phyloP scores from a whole-genome alignment of 2,888 invertebrate genomes.

The Pegoplata infirma region DNA sequence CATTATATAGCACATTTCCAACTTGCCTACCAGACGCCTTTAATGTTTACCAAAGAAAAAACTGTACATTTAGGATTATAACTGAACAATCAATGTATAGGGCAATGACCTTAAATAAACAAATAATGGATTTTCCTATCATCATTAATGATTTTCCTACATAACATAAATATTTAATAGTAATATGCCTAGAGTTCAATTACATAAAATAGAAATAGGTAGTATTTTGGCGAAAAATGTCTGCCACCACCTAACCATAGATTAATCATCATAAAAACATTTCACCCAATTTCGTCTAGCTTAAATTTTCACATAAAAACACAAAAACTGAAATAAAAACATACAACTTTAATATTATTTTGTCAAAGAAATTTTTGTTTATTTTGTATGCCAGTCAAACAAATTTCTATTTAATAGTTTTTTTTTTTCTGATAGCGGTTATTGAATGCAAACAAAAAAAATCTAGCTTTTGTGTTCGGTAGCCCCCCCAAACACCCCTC shows the following conservation, averaged over 20 bases:
- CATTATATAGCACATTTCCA: too few species aligned
- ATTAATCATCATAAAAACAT: background rate
- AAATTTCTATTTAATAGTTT: constrained; percentile 4
- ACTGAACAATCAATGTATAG: too few species aligned
- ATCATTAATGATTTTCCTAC: too few species aligned
- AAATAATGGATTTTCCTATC: constrained; percentile 29
- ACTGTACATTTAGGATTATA: too few species aligned
- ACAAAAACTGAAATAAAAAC: too few species aligned
- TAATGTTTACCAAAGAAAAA: too few species aligned
- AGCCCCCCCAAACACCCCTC: background rate
- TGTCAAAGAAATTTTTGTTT: background rate
- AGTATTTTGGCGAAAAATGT: too few species aligned
- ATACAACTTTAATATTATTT: background rate
- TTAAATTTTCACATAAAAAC: background rate
- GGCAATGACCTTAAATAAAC: constrained; percentile 50
- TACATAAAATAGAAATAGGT: background rate
- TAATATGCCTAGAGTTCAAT: too few species aligned
- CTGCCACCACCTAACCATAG: too few species aligned
- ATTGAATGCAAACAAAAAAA: constrained; percentile 31
- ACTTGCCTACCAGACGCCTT: too few species aligned
- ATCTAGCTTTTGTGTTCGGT: too few species aligned
- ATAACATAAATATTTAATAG: too few species aligned
- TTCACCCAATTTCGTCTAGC: background rate
- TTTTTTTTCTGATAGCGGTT: constrained; percentile 38
- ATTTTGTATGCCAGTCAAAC: background rate